Percentiles rank a stretch among this genome's conserved stretches.
These are phyloP conservation scores for Microplitis demolitor DNA, from an alignment of 1,140 invertebrate genomes.

Conservation along the genomic window DNA sequence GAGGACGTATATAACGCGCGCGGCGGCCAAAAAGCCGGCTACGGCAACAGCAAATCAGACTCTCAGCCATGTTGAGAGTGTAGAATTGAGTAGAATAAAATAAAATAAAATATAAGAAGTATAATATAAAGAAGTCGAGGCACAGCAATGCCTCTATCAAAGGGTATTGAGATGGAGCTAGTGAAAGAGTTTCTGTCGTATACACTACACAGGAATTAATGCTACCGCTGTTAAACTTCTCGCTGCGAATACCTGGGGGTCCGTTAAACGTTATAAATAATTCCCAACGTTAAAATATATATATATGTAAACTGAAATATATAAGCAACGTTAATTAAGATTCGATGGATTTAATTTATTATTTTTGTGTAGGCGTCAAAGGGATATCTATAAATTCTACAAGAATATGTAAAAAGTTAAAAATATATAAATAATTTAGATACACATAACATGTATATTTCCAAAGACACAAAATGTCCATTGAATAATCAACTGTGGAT, in stretches of 20 bases:
- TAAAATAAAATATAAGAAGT: not conserved
- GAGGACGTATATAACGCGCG: slow-evolving; percentile 42
- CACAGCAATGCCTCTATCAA: no score
- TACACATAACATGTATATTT: not conserved
- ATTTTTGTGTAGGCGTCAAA: slow-evolving; percentile 15
- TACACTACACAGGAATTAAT: slow-evolving; percentile 8
- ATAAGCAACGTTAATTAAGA: slow-evolving; percentile 9
- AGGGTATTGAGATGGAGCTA: not conserved
- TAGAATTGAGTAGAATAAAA: not conserved
- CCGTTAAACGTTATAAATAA: slow-evolving; percentile 10
- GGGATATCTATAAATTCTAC: slow-evolving; percentile 5
- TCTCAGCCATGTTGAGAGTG: no score
- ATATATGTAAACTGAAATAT: not conserved
- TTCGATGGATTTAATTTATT: slow-evolving; percentile 18
- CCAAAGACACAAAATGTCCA: no score
- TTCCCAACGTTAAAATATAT: not conserved
- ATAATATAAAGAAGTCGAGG: not conserved
- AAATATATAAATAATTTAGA: not conserved
- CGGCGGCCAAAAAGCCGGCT: slow-evolving; percentile 11
- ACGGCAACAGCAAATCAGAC: not conserved
- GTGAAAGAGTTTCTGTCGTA: no score
- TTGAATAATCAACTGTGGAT: no score
- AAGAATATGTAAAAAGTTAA: not conserved
- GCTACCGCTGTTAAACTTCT: slow-evolving; percentile 20
- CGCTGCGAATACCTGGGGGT: slow-evolving; percentile 18